Evolutionary conservation across 1,140 invertebrate genomes (phyloP).

Genomic region (Psix sp.): DNA sequence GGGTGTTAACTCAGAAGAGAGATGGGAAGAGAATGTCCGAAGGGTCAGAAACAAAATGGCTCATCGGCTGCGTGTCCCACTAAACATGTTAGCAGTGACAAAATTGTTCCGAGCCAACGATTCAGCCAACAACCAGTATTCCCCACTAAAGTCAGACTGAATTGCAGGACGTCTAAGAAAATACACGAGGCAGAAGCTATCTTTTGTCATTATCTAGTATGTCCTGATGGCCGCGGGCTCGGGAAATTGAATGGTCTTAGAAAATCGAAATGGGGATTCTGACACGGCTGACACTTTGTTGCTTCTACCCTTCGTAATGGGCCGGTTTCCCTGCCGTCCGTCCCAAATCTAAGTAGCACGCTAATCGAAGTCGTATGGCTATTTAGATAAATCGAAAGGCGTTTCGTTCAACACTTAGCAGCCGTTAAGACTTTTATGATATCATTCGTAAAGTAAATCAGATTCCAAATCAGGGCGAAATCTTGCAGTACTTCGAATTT

Average conservation of each 20-base stretch:
- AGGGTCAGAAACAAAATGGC: conserved; percentile 59
- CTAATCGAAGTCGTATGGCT: conserved; percentile 47
- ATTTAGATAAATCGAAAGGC: conserved; percentile 52
- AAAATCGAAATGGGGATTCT: conserved; percentile 58
- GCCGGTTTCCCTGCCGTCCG: conserved; percentile 37
- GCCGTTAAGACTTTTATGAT: conserved; percentile 4
- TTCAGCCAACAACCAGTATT: conserved; percentile 41
- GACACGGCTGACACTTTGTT: conserved; percentile 48
- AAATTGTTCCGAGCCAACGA: conserved; percentile 46
- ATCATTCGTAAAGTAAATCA: too few species aligned
- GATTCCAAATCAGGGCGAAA: too few species aligned
- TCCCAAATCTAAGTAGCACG: conserved; percentile 44
- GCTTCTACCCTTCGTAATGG: conserved; percentile 49
- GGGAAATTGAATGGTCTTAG: conserved; percentile 57
- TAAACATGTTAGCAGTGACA: conserved; percentile 57
- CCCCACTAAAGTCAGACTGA: conserved; percentile 40
- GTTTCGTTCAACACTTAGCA: conserved; percentile 36
- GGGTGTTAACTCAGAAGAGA: conserved; percentile 6
- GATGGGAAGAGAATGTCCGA: conserved; percentile 41
- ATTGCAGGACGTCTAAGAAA: conserved; percentile 30
- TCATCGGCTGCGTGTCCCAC: conserved; percentile 50
- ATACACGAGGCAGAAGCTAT: conserved; percentile 26
- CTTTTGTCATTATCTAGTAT: conserved; percentile 52
- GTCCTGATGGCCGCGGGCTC: conserved; percentile 44
- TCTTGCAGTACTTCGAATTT: too few species aligned